Percentiles rank a stretch among this genome's conserved stretches.
These are phyloP conservation scores for Melinaea marsaeus DNA, from an alignment of 2,888 invertebrate species.

Conservation along the genomic window DNA sequence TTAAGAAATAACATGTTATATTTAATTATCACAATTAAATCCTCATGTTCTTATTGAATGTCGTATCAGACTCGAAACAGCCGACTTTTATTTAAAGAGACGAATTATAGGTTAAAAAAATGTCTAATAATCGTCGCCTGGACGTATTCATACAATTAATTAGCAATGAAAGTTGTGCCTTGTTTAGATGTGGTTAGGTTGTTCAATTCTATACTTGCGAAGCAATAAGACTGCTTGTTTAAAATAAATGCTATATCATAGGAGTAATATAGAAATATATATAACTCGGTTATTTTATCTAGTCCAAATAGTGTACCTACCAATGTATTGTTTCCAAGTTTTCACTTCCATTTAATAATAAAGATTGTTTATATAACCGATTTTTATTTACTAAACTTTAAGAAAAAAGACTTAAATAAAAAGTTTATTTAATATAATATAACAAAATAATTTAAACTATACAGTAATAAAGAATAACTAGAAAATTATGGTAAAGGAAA, in stretches of 20 bases:
- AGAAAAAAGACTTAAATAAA: constrained; percentile 10
- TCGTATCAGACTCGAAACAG: no score
- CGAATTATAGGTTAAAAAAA: background rate
- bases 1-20: no score
- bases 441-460: constrained; percentile 3
- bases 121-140: background rate
- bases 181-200: constrained; percentile 30
- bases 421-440: constrained; percentile 1
- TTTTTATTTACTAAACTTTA: constrained; percentile 3
- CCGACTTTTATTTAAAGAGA: no score
- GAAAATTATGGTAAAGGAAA: background rate
- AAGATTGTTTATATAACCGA: constrained; percentile 12
- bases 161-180: constrained; percentile 24
- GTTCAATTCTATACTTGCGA: constrained; percentile 19
- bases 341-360: constrained; percentile 11
- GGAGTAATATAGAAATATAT: background rate
- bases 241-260: background rate
- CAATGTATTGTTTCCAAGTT: constrained; percentile 1
- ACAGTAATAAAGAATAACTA: background rate
- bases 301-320: constrained; percentile 14
- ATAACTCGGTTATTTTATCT: constrained; percentile 6
- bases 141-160: background rate
- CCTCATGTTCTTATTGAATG: no score
- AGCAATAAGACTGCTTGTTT: constrained; percentile 17
- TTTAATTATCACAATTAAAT: no score